Conservation (phyloP, 2,888 invertebrate genomes). For the Xylota segnis region DNA sequence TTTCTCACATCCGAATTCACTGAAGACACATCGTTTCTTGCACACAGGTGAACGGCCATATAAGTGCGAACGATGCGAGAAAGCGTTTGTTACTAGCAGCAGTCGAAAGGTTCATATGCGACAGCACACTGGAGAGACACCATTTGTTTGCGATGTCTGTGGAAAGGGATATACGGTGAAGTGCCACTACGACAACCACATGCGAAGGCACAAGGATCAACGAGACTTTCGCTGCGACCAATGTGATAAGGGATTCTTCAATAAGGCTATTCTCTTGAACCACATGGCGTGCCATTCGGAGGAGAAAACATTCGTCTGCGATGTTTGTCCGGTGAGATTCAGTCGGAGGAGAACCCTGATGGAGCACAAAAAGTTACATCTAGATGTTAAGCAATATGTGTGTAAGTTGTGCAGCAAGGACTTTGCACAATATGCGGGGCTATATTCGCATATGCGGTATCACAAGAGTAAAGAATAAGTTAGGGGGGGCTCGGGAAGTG, state of each 20-base stretch:
- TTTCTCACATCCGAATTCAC: slow-evolving; percentile 62
- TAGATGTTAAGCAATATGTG: slow-evolving; percentile 80
- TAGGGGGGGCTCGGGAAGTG: neutral
- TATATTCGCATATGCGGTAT: slow-evolving; percentile 80
- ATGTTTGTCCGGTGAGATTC: slow-evolving; percentile 81
- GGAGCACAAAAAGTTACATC: slow-evolving; percentile 82
- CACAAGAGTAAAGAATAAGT: slow-evolving; percentile 51
- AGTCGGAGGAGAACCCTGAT: slow-evolving; percentile 81
- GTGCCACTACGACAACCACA: slow-evolving; percentile 79
- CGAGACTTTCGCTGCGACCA: slow-evolving; percentile 80
- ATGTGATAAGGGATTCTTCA: slow-evolving; percentile 81
- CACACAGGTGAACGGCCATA: slow-evolving; percentile 73
- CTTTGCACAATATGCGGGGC: slow-evolving; percentile 82
- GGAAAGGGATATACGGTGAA: slow-evolving; percentile 56
- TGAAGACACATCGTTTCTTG: slow-evolving; percentile 63
- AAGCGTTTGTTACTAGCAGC: slow-evolving; percentile 81
- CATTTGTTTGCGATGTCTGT: slow-evolving; percentile 59
- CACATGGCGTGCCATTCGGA: slow-evolving; percentile 81
- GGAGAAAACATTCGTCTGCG: slow-evolving; percentile 81
- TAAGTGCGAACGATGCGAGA: slow-evolving; percentile 82
- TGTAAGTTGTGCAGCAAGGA: slow-evolving; percentile 79
- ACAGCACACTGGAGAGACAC: slow-evolving; percentile 64
- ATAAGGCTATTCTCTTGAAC: slow-evolving; percentile 81
- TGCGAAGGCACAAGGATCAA: slow-evolving; percentile 80
- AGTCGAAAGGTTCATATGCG: slow-evolving; percentile 79